Base-by-base conservation (phyloP, 1,140 invertebrate genomes). In the Nylanderia fulva region DNA sequence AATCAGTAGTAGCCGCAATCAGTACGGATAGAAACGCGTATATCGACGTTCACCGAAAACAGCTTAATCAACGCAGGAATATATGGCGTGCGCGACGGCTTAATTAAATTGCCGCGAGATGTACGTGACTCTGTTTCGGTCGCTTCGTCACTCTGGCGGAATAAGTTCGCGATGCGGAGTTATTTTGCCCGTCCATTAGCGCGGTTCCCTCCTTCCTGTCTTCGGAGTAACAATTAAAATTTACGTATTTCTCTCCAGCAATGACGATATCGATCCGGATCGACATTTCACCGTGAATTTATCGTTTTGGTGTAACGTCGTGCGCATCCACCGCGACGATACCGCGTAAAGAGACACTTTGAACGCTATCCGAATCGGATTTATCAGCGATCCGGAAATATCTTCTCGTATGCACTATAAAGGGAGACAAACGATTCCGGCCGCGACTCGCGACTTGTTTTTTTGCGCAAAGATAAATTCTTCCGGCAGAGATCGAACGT, bases 211-310 rank as follows among this genome's bases (percentile, higher is more conserved):
- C 54, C 39, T 21, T 13, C 56, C 2, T 18, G 69, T 39, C 42
- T 13, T n/a, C 80, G n/a, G 79, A 66, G 29, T 54, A 66, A 36
- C 87, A 91, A 91, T 91, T 89, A 91, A 91, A 84, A 90, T 91
- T 91, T 90, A 91, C 85, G 88, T 36, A 74, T 79, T 85, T 71
- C 48, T 18, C 45, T 18, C 15, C 68, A 68, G 45, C 60, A 86
- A 89, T 84, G 79, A 88, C 45, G 86, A 87, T 87, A 79, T 42
- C 42, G 56, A 48, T 13, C 29, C 52, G 68, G 18, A 27, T 60
- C 79, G 77, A 84, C 58, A 56, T 82, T 79, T 71, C 36, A 5
- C 33, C 75, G 42, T 39, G 56, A 79, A 89, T 89, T 90, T 90
- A 90, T 89, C 86, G 88, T 88, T 85, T 82, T 79, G n/a, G n/a